Evolutionary conservation across 92 coral and sea anemone species (phyloP), one percentile per base, ranked within the genome.

Genomic region (Umimayanthus kanabou): DNA sequence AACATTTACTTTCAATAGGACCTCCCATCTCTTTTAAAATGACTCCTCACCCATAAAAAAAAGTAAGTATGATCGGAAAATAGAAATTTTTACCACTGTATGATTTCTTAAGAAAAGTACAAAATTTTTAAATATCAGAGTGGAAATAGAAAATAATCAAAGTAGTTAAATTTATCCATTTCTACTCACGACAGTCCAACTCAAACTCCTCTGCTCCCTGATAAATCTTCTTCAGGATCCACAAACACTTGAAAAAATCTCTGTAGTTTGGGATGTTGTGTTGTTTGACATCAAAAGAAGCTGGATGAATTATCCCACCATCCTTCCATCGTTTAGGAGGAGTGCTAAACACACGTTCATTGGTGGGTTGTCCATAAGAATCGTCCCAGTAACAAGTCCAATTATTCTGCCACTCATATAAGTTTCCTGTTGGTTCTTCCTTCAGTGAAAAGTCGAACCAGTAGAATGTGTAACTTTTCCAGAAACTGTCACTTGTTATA

Each of bases 181-280:
- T 45, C 7, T 9, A 71, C 6, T 45, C 23, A 71, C 76, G 39
- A 29, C 76, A 71, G 39, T 28, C 39, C 76, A 71, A n/a, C 3
- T 71, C 76, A 71, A 29, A 71, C 22, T 29, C 76, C 39, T 29
- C 18, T 11, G 39, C 37, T 26, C 76, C 76, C 9, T 6, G 25
- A 20, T 71, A 26, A 2, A 71, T 28, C 10, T 33, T 71, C 39
- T 71, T 33, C 76, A 71, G 39, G 39, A 71, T 71, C 76, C 37
- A 71, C 39, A 71, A 71, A 71, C 76, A 2, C 76, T 29, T 71
- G 76, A 71, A 71, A 71, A 71, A 33, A 71, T 71, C 76, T 71
- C 39, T 26, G 76, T 71, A 71, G 42, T n/a, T 26, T 22, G 39
- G 16, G 39, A 71, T 71, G 37, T 16, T 71, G 22, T 71, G 4